These are phyloP conservation scores for Lepidocyrtinus sp. DNA, from an alignment of 2,888 invertebrate genomes.

Conservation along the genomic window DNA sequence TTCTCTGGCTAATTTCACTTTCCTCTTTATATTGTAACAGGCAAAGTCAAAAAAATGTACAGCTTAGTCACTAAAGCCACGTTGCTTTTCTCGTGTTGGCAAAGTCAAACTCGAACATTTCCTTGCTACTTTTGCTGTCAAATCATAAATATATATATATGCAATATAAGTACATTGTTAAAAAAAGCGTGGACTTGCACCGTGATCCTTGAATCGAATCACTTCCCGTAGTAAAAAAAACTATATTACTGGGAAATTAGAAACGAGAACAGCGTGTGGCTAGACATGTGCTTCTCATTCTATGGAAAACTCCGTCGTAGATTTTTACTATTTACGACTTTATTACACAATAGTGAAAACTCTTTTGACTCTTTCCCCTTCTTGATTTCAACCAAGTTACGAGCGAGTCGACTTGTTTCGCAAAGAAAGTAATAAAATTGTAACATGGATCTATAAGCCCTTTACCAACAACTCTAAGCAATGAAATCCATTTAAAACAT, in stretches of 20 bases:
- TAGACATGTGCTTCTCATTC: conserved; percentile 41
- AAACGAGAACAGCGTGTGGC: conserved; percentile 33
- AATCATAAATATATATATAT: not conserved
- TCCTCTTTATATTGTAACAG: conserved; percentile 20
- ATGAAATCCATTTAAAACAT: not conserved
- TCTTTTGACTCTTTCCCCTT: not conserved
- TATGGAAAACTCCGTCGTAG: not conserved
- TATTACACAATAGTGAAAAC: conserved; percentile 14
- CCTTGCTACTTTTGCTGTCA: conserved; percentile 1
- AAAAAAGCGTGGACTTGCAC: conserved; percentile 26
- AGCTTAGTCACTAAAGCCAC: conserved; percentile 10
- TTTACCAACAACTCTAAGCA: too few species aligned
- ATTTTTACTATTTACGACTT: conserved; percentile 6
- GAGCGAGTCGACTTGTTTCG: not conserved
- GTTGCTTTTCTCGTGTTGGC: conserved; percentile 7
- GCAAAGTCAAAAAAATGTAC: not conserved
- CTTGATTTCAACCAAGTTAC: not conserved
- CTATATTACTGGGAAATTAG: not conserved
- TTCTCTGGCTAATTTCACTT: conserved; percentile 27
- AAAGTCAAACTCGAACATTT: not conserved
- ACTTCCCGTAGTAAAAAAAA: conserved; percentile 16
- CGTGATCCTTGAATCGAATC: conserved; percentile 29
- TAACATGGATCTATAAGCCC: too few species aligned
- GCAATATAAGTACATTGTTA: conserved; percentile 1
- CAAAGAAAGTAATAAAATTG: conserved; percentile 18